Percentiles rank a stretch among this genome's conserved stretches.
phyloP scores from a whole-genome alignment of 2,888 invertebrate genomes.

The Allygus modestus region DNA sequence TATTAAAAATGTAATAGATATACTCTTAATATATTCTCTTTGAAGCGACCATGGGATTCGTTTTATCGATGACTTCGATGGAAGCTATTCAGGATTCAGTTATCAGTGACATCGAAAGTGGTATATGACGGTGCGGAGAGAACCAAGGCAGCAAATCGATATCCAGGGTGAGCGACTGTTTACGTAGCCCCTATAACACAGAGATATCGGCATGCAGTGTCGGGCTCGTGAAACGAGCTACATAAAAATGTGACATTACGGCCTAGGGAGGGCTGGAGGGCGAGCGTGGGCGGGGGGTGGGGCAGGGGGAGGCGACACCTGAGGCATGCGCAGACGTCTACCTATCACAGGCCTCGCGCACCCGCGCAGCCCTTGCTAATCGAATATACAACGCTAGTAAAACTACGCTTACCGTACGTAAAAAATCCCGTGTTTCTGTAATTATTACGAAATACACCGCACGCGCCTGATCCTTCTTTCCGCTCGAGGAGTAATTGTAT shows the following conservation, averaged over 20 bases:
- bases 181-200: background rate
- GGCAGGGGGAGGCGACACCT: constrained; percentile 10
- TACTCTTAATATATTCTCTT: no score
- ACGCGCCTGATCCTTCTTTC: background rate
- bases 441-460: constrained; percentile 6
- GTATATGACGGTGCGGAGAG: no score
- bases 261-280: background rate
- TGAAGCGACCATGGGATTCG: no score
- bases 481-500: background rate
- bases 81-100: no score
- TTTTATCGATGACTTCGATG: no score
- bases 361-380: constrained; percentile 1
- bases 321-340: background rate
- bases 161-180: background rate
- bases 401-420: constrained; percentile 8
- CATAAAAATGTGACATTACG: constrained; percentile 21
- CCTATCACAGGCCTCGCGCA: constrained; percentile 7
- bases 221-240: background rate
- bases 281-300: background rate
- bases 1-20: no score
- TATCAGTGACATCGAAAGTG: no score
- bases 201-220: background rate
- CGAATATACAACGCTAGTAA: constrained; percentile 2
- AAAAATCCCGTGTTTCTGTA: constrained; percentile 15
- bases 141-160: no score